phyloP scores from a whole-genome alignment of 2,797 vertebrate species.

The Novumbra hubbsi region DNA sequence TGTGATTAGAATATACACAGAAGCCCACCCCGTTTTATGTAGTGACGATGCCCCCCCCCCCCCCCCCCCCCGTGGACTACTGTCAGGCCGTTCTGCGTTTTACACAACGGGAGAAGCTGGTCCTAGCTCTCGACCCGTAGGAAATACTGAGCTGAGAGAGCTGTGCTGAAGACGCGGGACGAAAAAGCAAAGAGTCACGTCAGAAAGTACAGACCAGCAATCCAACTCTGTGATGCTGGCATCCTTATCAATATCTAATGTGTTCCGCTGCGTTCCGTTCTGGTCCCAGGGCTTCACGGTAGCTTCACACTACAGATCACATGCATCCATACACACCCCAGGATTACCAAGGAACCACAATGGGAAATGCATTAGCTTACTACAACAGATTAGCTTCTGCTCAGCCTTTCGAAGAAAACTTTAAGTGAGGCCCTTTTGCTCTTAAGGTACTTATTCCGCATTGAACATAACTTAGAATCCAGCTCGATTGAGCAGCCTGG shows the following conservation, averaged over 20 bases:
- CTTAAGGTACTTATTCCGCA: not conserved
- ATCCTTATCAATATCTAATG: not conserved
- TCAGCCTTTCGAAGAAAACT: not conserved
- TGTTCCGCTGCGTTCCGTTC: not conserved
- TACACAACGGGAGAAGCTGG: not conserved
- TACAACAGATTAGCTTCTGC: not conserved
- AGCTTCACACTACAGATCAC: not conserved
- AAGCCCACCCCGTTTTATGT: too few species aligned
- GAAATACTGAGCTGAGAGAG: not conserved
- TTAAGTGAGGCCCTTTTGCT: not conserved
- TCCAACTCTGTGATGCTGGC: not conserved
- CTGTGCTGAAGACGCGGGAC: not conserved
- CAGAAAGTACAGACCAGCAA: not conserved
- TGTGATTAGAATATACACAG: too few species aligned
- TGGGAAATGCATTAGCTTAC: not conserved
- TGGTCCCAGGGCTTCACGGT: not conserved
- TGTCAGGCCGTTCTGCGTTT: too few species aligned
- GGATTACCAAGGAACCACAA: not conserved
- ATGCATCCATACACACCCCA: not conserved
- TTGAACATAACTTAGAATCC: not conserved
- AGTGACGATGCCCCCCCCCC: too few species aligned
- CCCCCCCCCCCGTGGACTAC: too few species aligned
- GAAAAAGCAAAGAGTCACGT: not conserved
- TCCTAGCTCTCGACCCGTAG: not conserved
- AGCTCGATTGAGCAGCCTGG: too few species aligned